These are phyloP conservation scores for Spilogale gracilis DNA, from an alignment of 2,113 vertebrate genomes.

Conservation along the genomic window DNA sequence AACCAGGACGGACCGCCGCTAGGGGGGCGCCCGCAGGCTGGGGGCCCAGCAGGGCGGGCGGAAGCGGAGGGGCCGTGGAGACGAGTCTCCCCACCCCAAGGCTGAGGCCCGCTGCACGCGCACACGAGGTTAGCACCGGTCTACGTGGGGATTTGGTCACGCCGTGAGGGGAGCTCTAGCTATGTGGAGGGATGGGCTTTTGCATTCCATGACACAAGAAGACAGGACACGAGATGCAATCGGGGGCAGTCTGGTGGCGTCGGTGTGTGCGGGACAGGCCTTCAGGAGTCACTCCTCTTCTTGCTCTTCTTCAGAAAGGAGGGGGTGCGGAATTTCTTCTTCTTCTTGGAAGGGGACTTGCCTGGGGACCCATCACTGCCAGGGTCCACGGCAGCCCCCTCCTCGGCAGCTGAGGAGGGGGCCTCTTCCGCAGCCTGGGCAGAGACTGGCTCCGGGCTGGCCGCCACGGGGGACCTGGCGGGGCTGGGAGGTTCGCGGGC, in stretches of 20 bases:
- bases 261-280: slow-evolving; percentile 67
- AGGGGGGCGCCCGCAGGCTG: neutral
- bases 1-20: neutral
- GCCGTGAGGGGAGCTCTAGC: slow-evolving; percentile 78
- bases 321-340: slow-evolving; percentile 99
- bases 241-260: slow-evolving; percentile 89
- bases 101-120: slow-evolving; percentile 61
- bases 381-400: slow-evolving; percentile 89
- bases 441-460: slow-evolving; percentile 86
- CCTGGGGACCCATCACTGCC: slow-evolving; percentile 97
- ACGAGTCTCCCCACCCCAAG: neutral
- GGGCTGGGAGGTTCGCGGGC: slow-evolving; percentile 81
- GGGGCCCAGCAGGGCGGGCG: neutral
- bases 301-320: slow-evolving; percentile 99
- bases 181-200: slow-evolving; percentile 77
- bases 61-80: neutral
- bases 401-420: slow-evolving; percentile 86
- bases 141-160: slow-evolving; percentile 72
- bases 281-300: slow-evolving; percentile 96
- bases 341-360: slow-evolving; percentile 99
- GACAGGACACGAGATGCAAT: slow-evolving; percentile 89
- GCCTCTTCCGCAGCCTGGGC: slow-evolving; percentile 79
- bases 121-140: slow-evolving; percentile 85
- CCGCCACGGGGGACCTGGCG: slow-evolving; percentile 72
- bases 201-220: slow-evolving; percentile 86